Evolutionary conservation across 2,113 vertebrate genomes (phyloP), one percentile per base, ranked within the genome.

Genomic region (Scomber colias): DNA sequence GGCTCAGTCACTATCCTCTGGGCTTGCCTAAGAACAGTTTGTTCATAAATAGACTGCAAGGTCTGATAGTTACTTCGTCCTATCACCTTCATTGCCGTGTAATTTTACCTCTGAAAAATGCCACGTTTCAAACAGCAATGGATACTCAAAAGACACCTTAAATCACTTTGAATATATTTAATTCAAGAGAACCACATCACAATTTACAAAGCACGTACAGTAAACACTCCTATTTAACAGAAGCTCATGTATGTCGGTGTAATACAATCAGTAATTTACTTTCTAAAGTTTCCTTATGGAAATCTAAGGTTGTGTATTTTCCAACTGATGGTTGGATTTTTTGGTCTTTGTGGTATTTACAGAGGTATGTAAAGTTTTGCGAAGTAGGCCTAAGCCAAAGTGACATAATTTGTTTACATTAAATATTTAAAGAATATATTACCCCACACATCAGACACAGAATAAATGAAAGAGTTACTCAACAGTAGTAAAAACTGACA

Each of bases 161-260:
- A 62, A 50, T 54, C 11, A n/a, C 15, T 44, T 3, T 71, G 2
- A 75, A 49, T 31, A 51, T 50, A 57, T 85, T 87, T 85, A 59
- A 73, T 82, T 66, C 55, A 51, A 84, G 49, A 49, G 53, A 46
- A 70, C 19, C 50, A 62, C 31, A 51, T 68, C 54, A 77, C 40
- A 69, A 31, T n/a, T 64, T 66, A 76, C 51, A 73, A 5, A 62
- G 19, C 30, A 80, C 17, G 44, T 21, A 78, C 51, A 19, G 6
- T 8, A 10, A 57, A 79, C 21, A 68, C 53, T 51, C 7, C 14
- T 68, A 68, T 54, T 15, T 15, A 0, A 2, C 1, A 13, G 0
- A 56, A 46, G 5, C 12, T 45, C 16, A 15, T 0, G 16, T 27
- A 24, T 17, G 45, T 57, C 6, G 12, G 11, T 54, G 21, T 57